Evolutionary conservation across 2,113 vertebrate genomes (phyloP).

Genomic region (Nymphicus hollandicus): DNA sequence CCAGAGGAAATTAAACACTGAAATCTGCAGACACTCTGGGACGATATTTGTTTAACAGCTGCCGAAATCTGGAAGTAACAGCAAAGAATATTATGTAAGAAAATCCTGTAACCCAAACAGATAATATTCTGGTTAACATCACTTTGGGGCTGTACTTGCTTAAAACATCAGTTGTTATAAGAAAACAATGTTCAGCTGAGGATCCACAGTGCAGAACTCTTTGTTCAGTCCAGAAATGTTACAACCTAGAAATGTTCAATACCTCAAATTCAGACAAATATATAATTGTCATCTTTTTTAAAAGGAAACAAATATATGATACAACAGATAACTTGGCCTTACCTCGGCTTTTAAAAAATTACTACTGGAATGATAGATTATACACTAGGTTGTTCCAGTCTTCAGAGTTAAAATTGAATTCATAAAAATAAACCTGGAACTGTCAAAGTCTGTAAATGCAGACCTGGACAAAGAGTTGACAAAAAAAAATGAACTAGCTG

Average conservation of each 20-base stretch:
- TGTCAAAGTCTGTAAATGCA: background rate
- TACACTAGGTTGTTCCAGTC: background rate
- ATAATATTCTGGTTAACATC: slow-evolving; percentile 67
- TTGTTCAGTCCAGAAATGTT: background rate
- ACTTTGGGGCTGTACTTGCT: background rate
- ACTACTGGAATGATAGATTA: background rate
- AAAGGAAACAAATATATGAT: slow-evolving; percentile 8
- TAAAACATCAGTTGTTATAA: slow-evolving; percentile 1
- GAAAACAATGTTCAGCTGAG: slow-evolving; percentile 17
- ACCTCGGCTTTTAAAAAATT: background rate
- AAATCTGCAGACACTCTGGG: slow-evolving; percentile 36
- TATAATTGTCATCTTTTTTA: background rate
- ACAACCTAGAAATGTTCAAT: background rate
- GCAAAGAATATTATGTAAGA: slow-evolving; percentile 58
- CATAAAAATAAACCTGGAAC: background rate
- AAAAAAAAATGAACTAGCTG: background rate
- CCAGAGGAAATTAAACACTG: slow-evolving; percentile 29
- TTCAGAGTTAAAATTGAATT: background rate
- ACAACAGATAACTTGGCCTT: background rate
- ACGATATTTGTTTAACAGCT: slow-evolving; percentile 66
- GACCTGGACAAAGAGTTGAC: background rate
- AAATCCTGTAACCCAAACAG: slow-evolving; percentile 68
- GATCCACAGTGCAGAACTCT: background rate
- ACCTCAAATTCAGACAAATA: slow-evolving; percentile 4
- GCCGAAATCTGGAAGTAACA: slow-evolving; percentile 58